A percentile compares a stretch with the other conserved stretches of the same genome.
phyloP scores from a whole-genome alignment of 2,888 invertebrate species.

The Agrochola lota region DNA sequence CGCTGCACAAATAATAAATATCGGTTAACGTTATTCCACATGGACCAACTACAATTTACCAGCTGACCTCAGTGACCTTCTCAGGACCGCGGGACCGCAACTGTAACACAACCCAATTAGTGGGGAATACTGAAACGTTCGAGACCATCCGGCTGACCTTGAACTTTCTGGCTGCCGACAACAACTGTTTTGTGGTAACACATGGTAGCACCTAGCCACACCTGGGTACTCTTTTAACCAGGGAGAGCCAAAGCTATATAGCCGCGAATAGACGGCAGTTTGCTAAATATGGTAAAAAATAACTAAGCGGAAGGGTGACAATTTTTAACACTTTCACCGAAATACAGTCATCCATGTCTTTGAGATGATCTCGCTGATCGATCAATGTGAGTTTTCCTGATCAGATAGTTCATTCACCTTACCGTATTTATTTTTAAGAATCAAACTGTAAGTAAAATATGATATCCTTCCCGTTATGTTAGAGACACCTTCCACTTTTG shows the following conservation, averaged over 20 bases:
- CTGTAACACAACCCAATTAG: constrained; percentile 15
- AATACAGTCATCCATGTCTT: not conserved
- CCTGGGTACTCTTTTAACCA: not conserved
- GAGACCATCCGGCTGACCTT: constrained; percentile 11
- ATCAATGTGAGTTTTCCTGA: too few species aligned
- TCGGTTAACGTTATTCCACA: not conserved
- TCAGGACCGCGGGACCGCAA: constrained; percentile 10
- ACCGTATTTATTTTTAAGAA: too few species aligned
- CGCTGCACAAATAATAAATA: not conserved
- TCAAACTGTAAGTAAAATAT: too few species aligned
- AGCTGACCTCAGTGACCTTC: constrained; percentile 19
- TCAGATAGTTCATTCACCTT: too few species aligned
- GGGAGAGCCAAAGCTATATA: too few species aligned
- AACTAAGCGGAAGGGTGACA: not conserved
- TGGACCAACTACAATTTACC: constrained; percentile 22
- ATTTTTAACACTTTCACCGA: not conserved
- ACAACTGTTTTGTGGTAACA: not conserved
- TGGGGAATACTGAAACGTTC: not conserved
- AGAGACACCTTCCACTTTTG: not conserved
- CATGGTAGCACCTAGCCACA: not conserved
- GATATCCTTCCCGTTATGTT: not conserved
- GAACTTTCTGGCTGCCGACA: not conserved
- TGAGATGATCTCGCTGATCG: too few species aligned
- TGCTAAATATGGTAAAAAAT: too few species aligned
- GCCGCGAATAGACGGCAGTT: too few species aligned